Percentiles rank a stretch among this genome's conserved stretches.
Conservation (phyloP, 2,888 invertebrate species). For the Conistra vaccinii region DNA sequence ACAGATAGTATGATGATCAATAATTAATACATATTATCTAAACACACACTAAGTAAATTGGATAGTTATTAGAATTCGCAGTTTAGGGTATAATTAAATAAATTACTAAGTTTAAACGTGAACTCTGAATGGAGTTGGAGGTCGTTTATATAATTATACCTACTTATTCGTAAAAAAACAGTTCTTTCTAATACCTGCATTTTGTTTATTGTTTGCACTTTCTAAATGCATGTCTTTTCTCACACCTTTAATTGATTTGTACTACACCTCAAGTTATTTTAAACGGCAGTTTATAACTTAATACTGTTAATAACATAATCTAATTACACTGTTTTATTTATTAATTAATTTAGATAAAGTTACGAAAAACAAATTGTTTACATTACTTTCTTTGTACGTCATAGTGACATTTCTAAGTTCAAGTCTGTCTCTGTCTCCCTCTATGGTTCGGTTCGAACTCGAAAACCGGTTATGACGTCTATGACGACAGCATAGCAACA, state of each 20-base stretch:
- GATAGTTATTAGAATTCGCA: constrained; percentile 1
- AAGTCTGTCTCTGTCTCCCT: constrained; percentile 35
- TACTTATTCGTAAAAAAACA: not conserved
- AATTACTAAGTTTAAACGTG: not conserved
- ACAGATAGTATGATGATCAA: not conserved
- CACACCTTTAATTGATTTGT: constrained; percentile 7
- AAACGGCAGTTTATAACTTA: not conserved
- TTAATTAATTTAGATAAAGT: constrained; percentile 1
- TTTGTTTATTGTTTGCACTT: constrained; percentile 25
- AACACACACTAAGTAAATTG: not conserved
- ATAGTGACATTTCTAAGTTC: constrained; percentile 33
- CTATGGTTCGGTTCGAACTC: constrained; percentile 41
- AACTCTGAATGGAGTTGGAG: not conserved
- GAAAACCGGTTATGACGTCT: constrained; percentile 62
- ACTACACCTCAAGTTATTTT: not conserved
- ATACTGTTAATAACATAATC: not conserved
- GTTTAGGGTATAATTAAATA: not conserved
- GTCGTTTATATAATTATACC: not conserved
- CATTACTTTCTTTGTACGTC: constrained; percentile 17
- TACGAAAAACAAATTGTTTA: constrained; percentile 46
- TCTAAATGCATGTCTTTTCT: constrained; percentile 24
- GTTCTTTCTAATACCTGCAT: constrained; percentile 52
- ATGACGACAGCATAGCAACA: constrained; percentile 41
- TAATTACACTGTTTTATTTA: constrained; percentile 45
- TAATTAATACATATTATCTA: not conserved